A percentile compares a stretch with the other conserved stretches of the same genome.
phyloP scores from a whole-genome alignment of 1,140 invertebrate genomes.

The Agrilus planipennis region DNA sequence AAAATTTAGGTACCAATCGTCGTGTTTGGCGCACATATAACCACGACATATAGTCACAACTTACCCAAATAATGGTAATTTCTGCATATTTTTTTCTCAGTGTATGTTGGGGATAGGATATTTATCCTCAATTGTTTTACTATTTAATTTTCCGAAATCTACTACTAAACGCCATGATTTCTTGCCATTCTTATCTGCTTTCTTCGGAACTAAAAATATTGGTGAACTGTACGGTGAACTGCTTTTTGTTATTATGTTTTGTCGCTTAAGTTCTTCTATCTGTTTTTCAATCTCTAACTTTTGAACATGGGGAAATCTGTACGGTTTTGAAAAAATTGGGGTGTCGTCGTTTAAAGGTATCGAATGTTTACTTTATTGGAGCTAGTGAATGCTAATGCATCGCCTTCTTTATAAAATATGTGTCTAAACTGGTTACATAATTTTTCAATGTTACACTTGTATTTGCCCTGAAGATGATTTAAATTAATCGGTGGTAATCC shows the following conservation, averaged over 20 bases:
- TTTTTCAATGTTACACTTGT: too few relatives aligned
- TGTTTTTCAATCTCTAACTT: neutral
- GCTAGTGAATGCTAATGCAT: too few relatives aligned
- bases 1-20: too few relatives aligned
- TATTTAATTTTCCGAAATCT: slow-evolving; percentile 3
- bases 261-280: neutral
- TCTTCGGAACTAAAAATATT: slow-evolving; percentile 4
- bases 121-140: slow-evolving; percentile 18
- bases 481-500: too few relatives aligned
- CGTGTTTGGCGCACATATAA: too few relatives aligned
- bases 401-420: too few relatives aligned
- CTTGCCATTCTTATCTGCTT: neutral
- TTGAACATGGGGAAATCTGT: neutral
- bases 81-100: too few relatives aligned
- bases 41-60: too few relatives aligned
- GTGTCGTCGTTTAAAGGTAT: neutral
- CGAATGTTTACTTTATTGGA: too few relatives aligned
- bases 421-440: too few relatives aligned
- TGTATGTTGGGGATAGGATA: slow-evolving; percentile 13
- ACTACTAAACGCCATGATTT: neutral
- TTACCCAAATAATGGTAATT: too few relatives aligned
- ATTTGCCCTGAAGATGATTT: too few relatives aligned
- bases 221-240: slow-evolving; percentile 4
- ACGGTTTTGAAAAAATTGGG: neutral
- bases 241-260: slow-evolving; percentile 2